Conservation (phyloP, 2,113 vertebrate species). For the Meriones unguiculatus region DNA sequence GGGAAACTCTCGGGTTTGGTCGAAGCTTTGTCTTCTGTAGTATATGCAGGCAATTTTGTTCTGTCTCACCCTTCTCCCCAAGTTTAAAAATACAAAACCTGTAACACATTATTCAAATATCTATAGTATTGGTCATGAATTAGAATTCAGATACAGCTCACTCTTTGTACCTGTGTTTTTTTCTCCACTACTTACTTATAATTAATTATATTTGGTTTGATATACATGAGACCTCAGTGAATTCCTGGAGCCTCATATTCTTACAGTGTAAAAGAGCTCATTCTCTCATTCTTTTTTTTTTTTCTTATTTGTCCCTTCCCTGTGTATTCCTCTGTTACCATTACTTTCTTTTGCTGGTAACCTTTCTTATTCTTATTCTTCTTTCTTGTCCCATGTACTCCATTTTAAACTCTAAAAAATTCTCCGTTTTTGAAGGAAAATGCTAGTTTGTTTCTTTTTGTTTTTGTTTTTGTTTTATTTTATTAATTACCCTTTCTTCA, state of each 20-base stretch:
- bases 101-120: background rate
- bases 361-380: too few relatives aligned
- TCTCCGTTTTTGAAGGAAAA: too few relatives aligned
- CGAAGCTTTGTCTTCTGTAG: background rate
- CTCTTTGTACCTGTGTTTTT: background rate
- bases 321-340: too few relatives aligned
- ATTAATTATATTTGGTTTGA: background rate
- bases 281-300: too few relatives aligned
- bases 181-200: background rate
- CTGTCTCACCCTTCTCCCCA: background rate
- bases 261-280: background rate
- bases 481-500: too few relatives aligned
- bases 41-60: background rate
- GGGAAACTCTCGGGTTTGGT: background rate
- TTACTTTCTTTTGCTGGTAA: too few relatives aligned
- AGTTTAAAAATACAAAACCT: constrained; percentile 4
- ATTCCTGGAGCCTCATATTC: background rate
- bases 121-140: background rate
- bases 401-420: too few relatives aligned
- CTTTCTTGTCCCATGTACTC: too few relatives aligned
- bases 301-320: too few relatives aligned
- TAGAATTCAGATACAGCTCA: background rate
- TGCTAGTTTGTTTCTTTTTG: too few relatives aligned
- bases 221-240: background rate
- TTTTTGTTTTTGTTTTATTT: too few relatives aligned